Evolutionary conservation across 2,113 vertebrate genomes (phyloP).

Genomic region (Lanius ludovicianus): DNA sequence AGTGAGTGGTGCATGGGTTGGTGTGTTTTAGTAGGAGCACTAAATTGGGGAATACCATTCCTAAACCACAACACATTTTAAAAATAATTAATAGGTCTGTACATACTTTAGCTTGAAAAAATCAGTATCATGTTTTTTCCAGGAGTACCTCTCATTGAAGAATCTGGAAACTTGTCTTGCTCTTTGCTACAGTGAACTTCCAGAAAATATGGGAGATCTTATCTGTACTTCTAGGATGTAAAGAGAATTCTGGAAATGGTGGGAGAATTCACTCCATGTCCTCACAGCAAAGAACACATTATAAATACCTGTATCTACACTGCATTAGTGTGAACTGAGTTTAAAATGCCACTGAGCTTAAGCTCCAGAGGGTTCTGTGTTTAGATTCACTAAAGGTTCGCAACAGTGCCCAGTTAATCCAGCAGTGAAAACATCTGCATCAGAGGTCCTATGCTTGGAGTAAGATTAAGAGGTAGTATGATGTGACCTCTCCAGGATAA

Average conservation of each 20-base stretch:
- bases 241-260: neutral
- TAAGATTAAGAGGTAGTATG: neutral
- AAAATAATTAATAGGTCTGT: neutral
- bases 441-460: neutral
- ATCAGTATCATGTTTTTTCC: neutral
- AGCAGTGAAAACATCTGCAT: neutral
- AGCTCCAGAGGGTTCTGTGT: neutral
- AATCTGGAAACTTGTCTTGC: neutral
- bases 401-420: neutral
- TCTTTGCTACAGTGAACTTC: neutral
- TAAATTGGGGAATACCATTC: neutral
- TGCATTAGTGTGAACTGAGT: neutral
- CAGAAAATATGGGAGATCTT: neutral
- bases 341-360: neutral
- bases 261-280: neutral
- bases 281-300: neutral
- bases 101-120: neutral
- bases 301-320: neutral
- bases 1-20: neutral
- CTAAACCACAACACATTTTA: neutral
- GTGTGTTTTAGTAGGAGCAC: neutral
- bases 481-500: neutral
- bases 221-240: neutral
- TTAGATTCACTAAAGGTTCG: neutral
- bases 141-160: neutral